A percentile compares a stretch with the other conserved stretches of the same genome.
These are phyloP conservation scores for Chaetophractus vellerosus DNA, from an alignment of 2,797 vertebrate genomes.

Conservation along the genomic window DNA sequence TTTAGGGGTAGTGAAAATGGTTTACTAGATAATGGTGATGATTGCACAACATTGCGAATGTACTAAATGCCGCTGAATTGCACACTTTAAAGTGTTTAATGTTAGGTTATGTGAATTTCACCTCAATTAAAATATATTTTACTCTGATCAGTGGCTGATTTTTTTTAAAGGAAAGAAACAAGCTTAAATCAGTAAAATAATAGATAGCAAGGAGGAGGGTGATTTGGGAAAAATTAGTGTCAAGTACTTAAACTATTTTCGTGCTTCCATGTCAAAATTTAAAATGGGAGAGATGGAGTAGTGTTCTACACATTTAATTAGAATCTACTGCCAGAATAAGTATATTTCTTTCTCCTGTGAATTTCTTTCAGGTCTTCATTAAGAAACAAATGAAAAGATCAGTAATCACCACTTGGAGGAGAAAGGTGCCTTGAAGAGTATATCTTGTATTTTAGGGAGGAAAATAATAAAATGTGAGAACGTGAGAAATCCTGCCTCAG, in stretches of 20 bases:
- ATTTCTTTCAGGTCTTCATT: constrained; percentile 59
- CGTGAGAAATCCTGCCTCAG: constrained; percentile 25
- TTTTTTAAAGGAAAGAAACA: constrained; percentile 26
- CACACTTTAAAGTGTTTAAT: neutral
- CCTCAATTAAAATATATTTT: neutral
- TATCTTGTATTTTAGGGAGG: constrained; percentile 28
- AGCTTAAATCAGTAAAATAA: neutral
- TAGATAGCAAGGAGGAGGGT: neutral
- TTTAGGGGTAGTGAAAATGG: neutral
- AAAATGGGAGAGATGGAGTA: neutral
- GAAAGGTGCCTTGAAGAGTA: neutral
- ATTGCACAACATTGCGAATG: neutral
- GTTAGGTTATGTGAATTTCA: neutral
- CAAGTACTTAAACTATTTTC: constrained; percentile 19
- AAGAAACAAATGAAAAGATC: constrained; percentile 56
- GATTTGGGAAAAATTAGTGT: constrained; percentile 52
- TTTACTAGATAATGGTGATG: neutral
- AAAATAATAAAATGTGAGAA: neutral
- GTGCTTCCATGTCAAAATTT: constrained; percentile 47
- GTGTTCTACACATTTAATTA: constrained; percentile 16
- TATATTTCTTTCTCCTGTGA: constrained; percentile 44
- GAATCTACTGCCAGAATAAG: constrained; percentile 43
- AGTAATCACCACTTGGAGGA: neutral
- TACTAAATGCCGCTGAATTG: neutral
- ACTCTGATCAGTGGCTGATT: neutral